A percentile compares a stretch with the other conserved stretches of the same genome.
Evolutionary conservation across 2,888 invertebrate genomes (phyloP).

Genomic region (Leucophenga maculata): DNA sequence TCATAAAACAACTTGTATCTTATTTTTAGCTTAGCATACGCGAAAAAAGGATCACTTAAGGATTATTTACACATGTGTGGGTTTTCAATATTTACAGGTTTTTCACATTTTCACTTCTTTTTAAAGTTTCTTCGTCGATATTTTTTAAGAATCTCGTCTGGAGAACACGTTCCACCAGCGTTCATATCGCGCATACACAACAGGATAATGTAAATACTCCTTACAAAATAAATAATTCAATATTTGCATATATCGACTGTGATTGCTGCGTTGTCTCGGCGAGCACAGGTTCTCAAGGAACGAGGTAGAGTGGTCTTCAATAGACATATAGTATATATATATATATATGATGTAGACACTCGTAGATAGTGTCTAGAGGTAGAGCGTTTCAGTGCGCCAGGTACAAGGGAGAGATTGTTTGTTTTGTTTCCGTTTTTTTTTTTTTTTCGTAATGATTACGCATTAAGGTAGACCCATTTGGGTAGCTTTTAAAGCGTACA

Average conservation of each 20-base stretch:
- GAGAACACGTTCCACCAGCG: background rate
- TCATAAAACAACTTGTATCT: slow-evolving; percentile 12
- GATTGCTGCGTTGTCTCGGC: slow-evolving; percentile 1
- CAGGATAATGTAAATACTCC: slow-evolving; percentile 54
- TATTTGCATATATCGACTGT: slow-evolving; percentile 57
- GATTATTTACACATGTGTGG: slow-evolving; percentile 62
- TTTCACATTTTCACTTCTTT: background rate
- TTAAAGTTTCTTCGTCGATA: background rate
- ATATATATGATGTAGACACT: slow-evolving; percentile 9
- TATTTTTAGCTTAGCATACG: slow-evolving; percentile 62
- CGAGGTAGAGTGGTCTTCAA: slow-evolving; percentile 10
- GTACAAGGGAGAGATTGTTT: slow-evolving; percentile 46
- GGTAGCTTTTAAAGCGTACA: slow-evolving; percentile 59
- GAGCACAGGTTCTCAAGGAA: slow-evolving; percentile 8
- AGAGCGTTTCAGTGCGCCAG: slow-evolving; percentile 55
- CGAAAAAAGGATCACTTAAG: slow-evolving; percentile 63
- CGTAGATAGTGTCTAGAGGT: slow-evolving; percentile 10
- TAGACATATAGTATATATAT: background rate
- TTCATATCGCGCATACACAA: background rate
- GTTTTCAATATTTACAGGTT: slow-evolving; percentile 34
- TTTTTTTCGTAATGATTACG: slow-evolving; percentile 30
- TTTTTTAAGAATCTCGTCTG: background rate
- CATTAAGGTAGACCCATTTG: slow-evolving; percentile 51
- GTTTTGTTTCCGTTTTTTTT: slow-evolving; percentile 15
- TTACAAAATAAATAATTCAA: slow-evolving; percentile 62